Evolutionary conservation across 1,140 invertebrate species (phyloP).

Genomic region (Gonioctena quinquepunctata): DNA sequence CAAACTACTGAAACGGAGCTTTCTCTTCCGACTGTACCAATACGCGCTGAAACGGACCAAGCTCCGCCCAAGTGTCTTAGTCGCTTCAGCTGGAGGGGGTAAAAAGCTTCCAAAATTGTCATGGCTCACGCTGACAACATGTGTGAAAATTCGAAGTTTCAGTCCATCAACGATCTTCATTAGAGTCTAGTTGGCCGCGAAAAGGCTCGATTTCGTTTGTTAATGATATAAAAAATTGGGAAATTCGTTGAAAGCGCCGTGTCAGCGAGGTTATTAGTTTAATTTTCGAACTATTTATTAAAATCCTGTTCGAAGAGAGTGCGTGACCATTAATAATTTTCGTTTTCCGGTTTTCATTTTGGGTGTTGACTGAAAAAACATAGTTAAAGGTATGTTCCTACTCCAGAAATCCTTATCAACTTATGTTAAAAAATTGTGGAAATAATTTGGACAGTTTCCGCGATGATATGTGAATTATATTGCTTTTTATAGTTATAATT

Average conservation of each 20-base stretch:
- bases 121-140: conserved; percentile 47
- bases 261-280: conserved; percentile 43
- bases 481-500: too few relatives aligned
- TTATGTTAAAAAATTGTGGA: too few relatives aligned
- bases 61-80: conserved; percentile 23
- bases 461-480: too few relatives aligned
- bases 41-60: neutral
- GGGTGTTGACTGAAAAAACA: neutral
- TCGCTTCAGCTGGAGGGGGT: conserved; percentile 9
- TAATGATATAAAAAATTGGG: conserved; percentile 14
- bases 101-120: conserved; percentile 35
- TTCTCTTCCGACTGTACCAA: conserved; percentile 12
- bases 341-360: neutral
- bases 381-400: neutral
- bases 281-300: conserved; percentile 19
- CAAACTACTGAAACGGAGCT: neutral
- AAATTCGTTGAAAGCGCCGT: conserved; percentile 27
- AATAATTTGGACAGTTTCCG: too few relatives aligned
- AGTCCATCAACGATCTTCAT: conserved; percentile 48
- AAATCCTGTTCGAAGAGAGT: neutral
- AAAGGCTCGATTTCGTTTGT: conserved; percentile 33
- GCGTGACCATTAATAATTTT: neutral
- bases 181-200: conserved; percentile 41
- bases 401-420: too few relatives aligned
- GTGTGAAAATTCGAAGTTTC: conserved; percentile 45